A percentile compares a stretch with the other conserved stretches of the same genome.
These are phyloP conservation scores for Fregata magnificens DNA, from an alignment of 2,113 vertebrate genomes.

Conservation along the genomic window DNA sequence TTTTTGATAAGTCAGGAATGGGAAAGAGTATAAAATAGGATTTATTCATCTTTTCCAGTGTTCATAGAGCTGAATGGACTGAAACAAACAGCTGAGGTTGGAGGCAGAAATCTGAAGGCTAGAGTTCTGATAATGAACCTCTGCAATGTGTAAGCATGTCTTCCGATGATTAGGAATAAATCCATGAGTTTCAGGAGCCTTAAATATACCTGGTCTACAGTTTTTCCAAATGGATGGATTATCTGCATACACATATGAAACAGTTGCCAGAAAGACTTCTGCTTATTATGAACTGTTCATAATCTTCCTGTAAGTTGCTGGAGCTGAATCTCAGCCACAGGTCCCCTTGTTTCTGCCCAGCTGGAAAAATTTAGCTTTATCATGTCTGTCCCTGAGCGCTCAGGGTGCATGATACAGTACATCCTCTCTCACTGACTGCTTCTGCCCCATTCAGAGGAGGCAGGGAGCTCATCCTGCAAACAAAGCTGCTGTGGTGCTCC, in stretches of 20 bases:
- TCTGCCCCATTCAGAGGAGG: background rate
- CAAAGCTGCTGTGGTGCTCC: background rate
- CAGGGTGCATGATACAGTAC: background rate
- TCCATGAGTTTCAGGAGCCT: slow-evolving; percentile 10
- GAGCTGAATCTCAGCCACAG: background rate
- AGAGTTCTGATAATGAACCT: slow-evolving; percentile 48
- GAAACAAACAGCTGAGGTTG: slow-evolving; percentile 43
- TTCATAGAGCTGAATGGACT: slow-evolving; percentile 28
- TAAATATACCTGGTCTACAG: background rate
- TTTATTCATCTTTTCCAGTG: slow-evolving; percentile 51
- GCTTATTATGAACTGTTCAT: background rate
- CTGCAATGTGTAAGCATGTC: slow-evolving; percentile 26
- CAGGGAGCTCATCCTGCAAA: background rate
- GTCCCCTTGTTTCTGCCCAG: background rate
- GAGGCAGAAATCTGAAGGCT: slow-evolving; percentile 13
- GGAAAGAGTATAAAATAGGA: slow-evolving; percentile 11
- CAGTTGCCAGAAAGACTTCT: background rate
- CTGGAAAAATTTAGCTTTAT: background rate
- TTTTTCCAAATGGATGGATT: slow-evolving; percentile 13
- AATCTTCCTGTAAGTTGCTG: background rate
- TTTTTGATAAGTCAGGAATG: background rate
- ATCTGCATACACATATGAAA: slow-evolving; percentile 8
- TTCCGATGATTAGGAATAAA: slow-evolving; percentile 43
- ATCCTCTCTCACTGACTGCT: background rate
- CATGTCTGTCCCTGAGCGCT: background rate